Conservation (phyloP, 2,797 vertebrate genomes). For the Enteromius radiatus region DNA sequence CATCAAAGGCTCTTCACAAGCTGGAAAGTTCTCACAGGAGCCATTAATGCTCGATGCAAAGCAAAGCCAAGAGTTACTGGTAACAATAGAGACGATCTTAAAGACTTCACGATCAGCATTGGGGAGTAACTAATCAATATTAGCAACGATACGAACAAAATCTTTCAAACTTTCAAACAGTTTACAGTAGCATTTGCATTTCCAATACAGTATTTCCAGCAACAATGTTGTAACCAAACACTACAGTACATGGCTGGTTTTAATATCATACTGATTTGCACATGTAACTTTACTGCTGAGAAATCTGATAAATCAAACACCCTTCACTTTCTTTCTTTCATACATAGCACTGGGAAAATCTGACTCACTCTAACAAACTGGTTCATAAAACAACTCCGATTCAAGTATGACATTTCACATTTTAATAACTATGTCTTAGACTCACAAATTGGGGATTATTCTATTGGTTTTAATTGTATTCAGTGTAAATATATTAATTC, state of each 20-base stretch:
- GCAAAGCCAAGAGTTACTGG: background rate
- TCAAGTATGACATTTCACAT: background rate
- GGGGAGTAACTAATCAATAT: background rate
- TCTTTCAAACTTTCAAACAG: background rate
- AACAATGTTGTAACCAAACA: background rate
- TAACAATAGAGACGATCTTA: background rate
- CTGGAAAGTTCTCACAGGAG: constrained; percentile 26
- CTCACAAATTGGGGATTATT: no score
- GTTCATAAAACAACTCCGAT: background rate
- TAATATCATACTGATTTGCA: background rate
- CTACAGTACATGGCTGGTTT: background rate
- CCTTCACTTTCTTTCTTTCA: background rate
- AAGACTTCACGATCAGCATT: constrained; percentile 10
- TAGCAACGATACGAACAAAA: background rate
- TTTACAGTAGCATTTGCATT: background rate
- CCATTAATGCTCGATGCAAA: constrained; percentile 6
- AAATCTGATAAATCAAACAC: background rate
- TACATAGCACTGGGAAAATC: background rate
- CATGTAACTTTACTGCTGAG: background rate
- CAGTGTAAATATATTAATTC: no score
- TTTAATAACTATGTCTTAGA: no score
- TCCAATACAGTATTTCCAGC: background rate
- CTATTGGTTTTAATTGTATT: no score
- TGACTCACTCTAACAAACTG: background rate
- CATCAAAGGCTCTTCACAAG: constrained; percentile 52